Evolutionary conservation across 2,113 vertebrate species (phyloP), one percentile per base, ranked within the genome.

Genomic region (Aegotheles bennettii): DNA sequence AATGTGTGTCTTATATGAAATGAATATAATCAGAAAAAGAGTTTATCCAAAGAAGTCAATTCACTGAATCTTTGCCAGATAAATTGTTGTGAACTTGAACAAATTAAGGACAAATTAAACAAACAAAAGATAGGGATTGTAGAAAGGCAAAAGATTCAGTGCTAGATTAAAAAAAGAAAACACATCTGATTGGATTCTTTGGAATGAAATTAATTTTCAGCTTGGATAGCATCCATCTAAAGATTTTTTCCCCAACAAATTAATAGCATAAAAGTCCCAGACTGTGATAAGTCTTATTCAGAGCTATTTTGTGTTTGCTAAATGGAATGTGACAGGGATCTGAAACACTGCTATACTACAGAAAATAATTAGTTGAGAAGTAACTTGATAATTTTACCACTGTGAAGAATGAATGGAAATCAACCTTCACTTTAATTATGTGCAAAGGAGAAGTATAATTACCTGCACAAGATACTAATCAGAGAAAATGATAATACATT

Each of bases 341-440:
- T 98, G 95, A 97, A 98, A 97, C 82, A 96, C 87, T 96, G 79
- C 89, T 97, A 96, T 96, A 96, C 95, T 90, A 97, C 87, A 95
- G 94, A 97, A 98, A 98, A 98, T 98, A 98, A 99, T 98, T 98
- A 98, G 97, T 98, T 97, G 96, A 98, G 95, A 98, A 97, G 94
- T 97, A 98, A 98, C 96, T 97, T 98, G 98, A 98, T 97, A 97
- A 97, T 98, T 97, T 98, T 96, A 96, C 94, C 94, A 97, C 94
- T 96, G 90, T 97, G 96, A 97, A 97, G 94, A 97, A 95, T 96
- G 94, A 97, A 97, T 92, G 93, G 92, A 97, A 98, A 97, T 98
- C 96, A 96, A 97, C 95, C 91, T 98, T 97, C 91, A 95, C 80
- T 97, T 98, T 98, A 98, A 98, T 98, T 97, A 97, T 97, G 93